A percentile compares a stretch with the other conserved stretches of the same genome.
phyloP scores from a whole-genome alignment of 2,888 invertebrate genomes.

The Dasypolia templi region DNA sequence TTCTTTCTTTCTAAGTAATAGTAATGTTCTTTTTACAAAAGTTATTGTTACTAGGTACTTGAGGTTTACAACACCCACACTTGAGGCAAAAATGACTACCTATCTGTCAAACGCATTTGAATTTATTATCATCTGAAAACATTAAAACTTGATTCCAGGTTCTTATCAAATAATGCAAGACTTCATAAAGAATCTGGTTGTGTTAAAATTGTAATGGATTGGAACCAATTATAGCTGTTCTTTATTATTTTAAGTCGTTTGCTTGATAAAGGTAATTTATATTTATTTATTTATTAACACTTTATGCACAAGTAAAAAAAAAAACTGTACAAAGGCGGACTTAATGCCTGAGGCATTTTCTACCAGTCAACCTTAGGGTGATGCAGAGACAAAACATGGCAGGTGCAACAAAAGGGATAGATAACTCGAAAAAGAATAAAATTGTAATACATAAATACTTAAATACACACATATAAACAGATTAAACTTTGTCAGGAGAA shows the following conservation, averaged over 20 bases:
- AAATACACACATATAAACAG: too few relatives aligned
- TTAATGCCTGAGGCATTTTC: too few relatives aligned
- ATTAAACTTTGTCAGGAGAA: too few relatives aligned
- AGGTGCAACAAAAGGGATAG: too few relatives aligned
- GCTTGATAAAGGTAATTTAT: slow-evolving; percentile 29
- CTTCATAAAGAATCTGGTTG: slow-evolving; percentile 19
- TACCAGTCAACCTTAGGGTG: too few relatives aligned
- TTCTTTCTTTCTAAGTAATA: too few relatives aligned
- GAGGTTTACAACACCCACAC: slow-evolving; percentile 21
- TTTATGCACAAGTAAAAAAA: too few relatives aligned
- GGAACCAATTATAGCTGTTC: slow-evolving; percentile 17
- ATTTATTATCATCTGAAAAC: slow-evolving; percentile 37
- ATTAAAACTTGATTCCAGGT: slow-evolving; percentile 17
- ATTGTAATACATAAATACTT: too few relatives aligned
- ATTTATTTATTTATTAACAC: too few relatives aligned
- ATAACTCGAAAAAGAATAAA: too few relatives aligned
- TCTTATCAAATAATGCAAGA: slow-evolving; percentile 27
- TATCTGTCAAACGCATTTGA: slow-evolving; percentile 30
- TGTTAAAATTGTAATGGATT: slow-evolving; percentile 32
- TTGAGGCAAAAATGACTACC: slow-evolving; percentile 19
- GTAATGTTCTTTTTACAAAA: background rate
- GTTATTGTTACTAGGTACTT: slow-evolving; percentile 27
- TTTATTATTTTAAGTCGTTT: slow-evolving; percentile 21
- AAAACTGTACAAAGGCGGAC: too few relatives aligned
- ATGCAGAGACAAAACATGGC: too few relatives aligned